Base-by-base conservation (phyloP, 2,888 invertebrate genomes). In the Dione juno region DNA sequence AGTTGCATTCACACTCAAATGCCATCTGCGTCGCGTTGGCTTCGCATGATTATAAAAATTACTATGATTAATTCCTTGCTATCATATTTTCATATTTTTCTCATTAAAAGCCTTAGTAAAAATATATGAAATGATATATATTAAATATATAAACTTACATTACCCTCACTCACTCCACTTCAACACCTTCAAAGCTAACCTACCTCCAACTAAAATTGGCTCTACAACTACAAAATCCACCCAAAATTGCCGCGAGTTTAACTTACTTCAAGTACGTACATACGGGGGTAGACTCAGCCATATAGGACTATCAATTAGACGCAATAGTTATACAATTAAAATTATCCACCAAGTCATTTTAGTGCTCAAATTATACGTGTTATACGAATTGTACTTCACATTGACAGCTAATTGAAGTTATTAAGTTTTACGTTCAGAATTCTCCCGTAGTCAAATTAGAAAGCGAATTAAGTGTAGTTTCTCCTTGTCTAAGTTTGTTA, bases 351-450 rank as follows among this genome's bases (percentile, higher is more conserved):
- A 43, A 43, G 41, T 43, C 37, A 19, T 58, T 41, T 40, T 37
- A 58, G 40, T 40, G 13, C 19, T 41, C 19, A 40, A 58, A 58
- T 28, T 61, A 37, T 40, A 61, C 45, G 28, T 45, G n/a, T 45
- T 16, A 61, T 28, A 45, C 45, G 28, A 61, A n/a, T 61, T 43
- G 28, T 28, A 11, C 45, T 35, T 11, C 61, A 61, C 61, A 61
- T 61, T 43, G 61, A 45, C 61, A 45, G 45, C 43, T 61, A 61
- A 61, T 61, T 61, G 28, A 61, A 61, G 61, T 61, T 45, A 61
- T 61, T n/a, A 61, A 61, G 45, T 61, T 61, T 45, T 61, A 45
- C n/a, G 45, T 35, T 61, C 45, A 28, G n/a, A 61, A 61, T 45
- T 45, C 45, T 35, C 28, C n/a, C 28, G 35, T 16, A 45, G n/a